A percentile compares a stretch with the other conserved stretches of the same genome.
Conservation (phyloP, 2,113 vertebrate genomes). For the Conger conger region DNA sequence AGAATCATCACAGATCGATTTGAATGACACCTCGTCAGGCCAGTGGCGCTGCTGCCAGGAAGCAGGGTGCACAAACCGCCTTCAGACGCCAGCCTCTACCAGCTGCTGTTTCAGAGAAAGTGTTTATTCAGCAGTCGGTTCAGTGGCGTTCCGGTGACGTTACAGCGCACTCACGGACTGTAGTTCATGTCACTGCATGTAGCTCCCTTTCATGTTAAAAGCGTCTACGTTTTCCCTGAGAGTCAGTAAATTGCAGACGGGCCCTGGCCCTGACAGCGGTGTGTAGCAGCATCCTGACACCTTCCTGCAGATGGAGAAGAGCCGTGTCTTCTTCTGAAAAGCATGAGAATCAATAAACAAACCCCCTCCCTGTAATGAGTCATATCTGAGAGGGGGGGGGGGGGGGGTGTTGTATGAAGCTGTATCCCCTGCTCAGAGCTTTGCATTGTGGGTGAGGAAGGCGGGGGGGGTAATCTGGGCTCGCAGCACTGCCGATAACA, state of each 20-base stretch:
- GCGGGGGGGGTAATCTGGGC: not conserved
- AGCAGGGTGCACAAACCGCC: not conserved
- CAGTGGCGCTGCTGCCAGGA: not conserved
- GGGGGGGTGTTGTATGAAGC: not conserved
- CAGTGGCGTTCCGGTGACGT: no score
- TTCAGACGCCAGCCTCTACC: not conserved
- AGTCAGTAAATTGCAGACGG: not conserved
- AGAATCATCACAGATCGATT: not conserved
- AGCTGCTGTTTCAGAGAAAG: not conserved
- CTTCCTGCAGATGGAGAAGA: not conserved
- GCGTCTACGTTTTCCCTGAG: not conserved
- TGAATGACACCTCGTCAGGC: not conserved
- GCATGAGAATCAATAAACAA: not conserved
- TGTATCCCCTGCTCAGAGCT: not conserved
- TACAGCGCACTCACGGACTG: no score
- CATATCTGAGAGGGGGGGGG: not conserved
- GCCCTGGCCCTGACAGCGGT: not conserved
- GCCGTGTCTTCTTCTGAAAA: not conserved
- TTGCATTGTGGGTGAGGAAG: not conserved
- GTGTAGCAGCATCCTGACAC: not conserved
- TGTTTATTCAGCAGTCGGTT: no score
- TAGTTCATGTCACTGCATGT: no score
- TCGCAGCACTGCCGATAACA: not conserved
- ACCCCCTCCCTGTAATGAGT: not conserved
- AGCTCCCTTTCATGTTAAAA: no score